Percentiles rank a stretch among this genome's conserved stretches.
phyloP scores from a whole-genome alignment of 2,888 invertebrate species.

The Polia nebulosa region DNA sequence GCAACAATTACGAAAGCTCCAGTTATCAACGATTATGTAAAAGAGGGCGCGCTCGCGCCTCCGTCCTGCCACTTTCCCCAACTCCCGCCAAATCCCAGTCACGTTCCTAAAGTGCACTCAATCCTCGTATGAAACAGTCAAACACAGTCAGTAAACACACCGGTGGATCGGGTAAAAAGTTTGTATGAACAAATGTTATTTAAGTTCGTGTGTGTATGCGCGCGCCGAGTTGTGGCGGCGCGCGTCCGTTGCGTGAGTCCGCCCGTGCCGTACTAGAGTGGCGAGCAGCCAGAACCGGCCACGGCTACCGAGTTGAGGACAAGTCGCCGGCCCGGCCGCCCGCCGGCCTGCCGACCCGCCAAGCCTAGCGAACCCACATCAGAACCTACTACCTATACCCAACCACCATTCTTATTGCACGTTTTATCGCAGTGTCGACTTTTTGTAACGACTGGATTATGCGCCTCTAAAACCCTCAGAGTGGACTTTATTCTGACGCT shows the following conservation, averaged over 20 bases:
- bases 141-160: constrained; percentile 78
- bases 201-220: constrained; percentile 73
- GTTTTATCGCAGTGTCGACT: constrained; percentile 82
- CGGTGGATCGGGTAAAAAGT: constrained; percentile 67
- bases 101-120: constrained; percentile 74
- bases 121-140: constrained; percentile 68
- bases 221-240: constrained; percentile 76
- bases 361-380: constrained; percentile 63
- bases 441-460: constrained; percentile 81
- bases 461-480: constrained; percentile 78
- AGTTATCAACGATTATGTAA: constrained; percentile 85
- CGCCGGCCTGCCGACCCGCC: constrained; percentile 43
- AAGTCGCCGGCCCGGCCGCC: constrained; percentile 65
- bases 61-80: constrained; percentile 78
- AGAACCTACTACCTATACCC: constrained; percentile 59
- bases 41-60: constrained; percentile 76
- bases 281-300: constrained; percentile 74
- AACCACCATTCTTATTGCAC: constrained; percentile 79
- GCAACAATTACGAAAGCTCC: constrained; percentile 85
- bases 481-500: constrained; percentile 68
- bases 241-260: constrained; percentile 84
- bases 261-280: constrained; percentile 86
- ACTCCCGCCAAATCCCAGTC: constrained; percentile 78
- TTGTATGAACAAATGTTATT: constrained; percentile 71
- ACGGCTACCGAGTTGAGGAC: constrained; percentile 79